Evolutionary conservation across 2,888 invertebrate genomes (phyloP).

Genomic region (Catonia carolina): DNA sequence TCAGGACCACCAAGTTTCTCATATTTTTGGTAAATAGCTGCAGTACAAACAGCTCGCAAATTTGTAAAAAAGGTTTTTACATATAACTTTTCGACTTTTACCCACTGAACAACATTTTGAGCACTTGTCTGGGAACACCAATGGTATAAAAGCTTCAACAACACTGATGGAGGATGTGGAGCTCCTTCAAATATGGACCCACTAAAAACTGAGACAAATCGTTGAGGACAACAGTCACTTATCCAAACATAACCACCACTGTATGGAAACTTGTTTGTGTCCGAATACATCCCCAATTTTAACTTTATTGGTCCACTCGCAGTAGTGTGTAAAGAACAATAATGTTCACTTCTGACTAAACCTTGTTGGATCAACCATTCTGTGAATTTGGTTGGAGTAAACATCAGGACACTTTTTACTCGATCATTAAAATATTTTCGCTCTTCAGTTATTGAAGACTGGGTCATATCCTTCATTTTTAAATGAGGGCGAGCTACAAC

Average conservation of each 20-base stretch:
- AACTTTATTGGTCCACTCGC: conserved; percentile 50
- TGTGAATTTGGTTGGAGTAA: conserved; percentile 75
- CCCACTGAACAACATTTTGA: conserved; percentile 84
- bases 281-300: conserved; percentile 80
- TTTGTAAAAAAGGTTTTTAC: conserved; percentile 61
- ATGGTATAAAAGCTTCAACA: conserved; percentile 79
- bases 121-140: conserved; percentile 89
- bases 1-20: conserved; percentile 64
- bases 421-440: conserved; percentile 53
- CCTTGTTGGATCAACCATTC: conserved; percentile 88
- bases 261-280: conserved; percentile 75
- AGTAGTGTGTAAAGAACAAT: conserved; percentile 57
- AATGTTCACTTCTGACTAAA: conserved; percentile 69
- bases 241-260: conserved; percentile 91
- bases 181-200: conserved; percentile 83
- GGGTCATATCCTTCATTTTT: conserved; percentile 54
- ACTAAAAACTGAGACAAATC: conserved; percentile 79
- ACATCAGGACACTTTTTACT: conserved; percentile 75
- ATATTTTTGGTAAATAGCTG: conserved; percentile 71
- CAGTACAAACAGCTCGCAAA: conserved; percentile 69
- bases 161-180: conserved; percentile 72
- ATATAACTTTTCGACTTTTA: conserved; percentile 66
- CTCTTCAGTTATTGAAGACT: conserved; percentile 40
- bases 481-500: conserved; percentile 76
- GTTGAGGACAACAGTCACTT: conserved; percentile 76